Percentiles rank a stretch among this genome's conserved stretches.
phyloP scores from a whole-genome alignment of 2,888 invertebrate species.

The Morpho deidamia region DNA sequence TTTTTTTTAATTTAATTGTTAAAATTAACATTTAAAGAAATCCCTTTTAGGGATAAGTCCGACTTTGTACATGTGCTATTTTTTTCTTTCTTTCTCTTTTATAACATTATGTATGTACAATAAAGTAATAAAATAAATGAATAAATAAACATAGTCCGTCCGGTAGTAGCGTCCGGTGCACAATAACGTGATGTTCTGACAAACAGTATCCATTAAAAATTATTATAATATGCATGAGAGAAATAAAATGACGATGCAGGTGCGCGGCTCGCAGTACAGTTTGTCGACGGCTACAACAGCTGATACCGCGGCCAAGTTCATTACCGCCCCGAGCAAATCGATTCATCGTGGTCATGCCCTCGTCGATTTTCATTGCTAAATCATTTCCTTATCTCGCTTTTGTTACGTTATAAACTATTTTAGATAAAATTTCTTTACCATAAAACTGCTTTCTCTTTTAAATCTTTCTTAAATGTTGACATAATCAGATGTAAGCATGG shows the following conservation, averaged over 20 bases:
- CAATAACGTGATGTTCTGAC: no score
- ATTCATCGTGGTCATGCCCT: constrained; percentile 57
- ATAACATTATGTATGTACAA: no score
- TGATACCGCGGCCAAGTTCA: constrained; percentile 72
- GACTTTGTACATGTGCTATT: no score
- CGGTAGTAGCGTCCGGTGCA: no score
- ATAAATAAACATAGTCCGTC: no score
- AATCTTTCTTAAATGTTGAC: background rate
- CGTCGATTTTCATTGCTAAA: constrained; percentile 51
- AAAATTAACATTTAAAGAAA: no score
- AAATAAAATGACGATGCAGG: background rate
- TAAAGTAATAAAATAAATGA: no score
- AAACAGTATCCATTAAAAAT: no score
- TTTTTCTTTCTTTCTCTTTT: no score
- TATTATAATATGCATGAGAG: background rate
- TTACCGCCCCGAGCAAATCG: constrained; percentile 65
- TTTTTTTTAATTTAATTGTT: no score
- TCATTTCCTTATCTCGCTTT: constrained; percentile 41
- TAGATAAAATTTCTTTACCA: constrained; percentile 7
- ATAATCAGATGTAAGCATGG: no score
- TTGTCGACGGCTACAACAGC: constrained; percentile 46
- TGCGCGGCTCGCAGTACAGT: constrained; percentile 26
- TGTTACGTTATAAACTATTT: constrained; percentile 15
- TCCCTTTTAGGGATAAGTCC: no score
- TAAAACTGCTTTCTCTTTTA: constrained; percentile 14